Conservation (phyloP, 2,113 vertebrate species). For the Trinectes maculatus region DNA sequence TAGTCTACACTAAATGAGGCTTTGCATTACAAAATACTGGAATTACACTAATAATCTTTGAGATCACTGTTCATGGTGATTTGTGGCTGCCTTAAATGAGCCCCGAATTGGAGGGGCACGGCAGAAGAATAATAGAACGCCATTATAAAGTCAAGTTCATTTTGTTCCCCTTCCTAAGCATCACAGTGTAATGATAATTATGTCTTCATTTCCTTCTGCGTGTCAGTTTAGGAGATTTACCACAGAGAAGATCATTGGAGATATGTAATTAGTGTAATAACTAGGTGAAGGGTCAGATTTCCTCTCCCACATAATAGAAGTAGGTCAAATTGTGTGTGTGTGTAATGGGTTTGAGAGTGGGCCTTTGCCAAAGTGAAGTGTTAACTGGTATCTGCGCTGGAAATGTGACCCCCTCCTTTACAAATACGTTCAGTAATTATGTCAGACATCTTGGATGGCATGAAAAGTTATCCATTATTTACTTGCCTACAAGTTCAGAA, state of each 20-base stretch:
- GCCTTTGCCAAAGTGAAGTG: conserved; percentile 44
- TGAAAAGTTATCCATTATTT: conserved; percentile 75
- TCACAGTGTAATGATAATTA: conserved; percentile 24
- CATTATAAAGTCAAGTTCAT: conserved; percentile 23
- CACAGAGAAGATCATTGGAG: conserved; percentile 34
- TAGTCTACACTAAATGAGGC: conserved; percentile 48
- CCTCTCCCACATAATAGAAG: conserved; percentile 54
- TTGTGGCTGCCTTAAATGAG: conserved; percentile 33
- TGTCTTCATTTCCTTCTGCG: conserved; percentile 63
- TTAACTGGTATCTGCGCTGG: conserved; percentile 62
- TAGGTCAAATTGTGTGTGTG: conserved; percentile 62
- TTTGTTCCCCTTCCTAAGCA: neutral
- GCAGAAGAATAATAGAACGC: conserved; percentile 9
- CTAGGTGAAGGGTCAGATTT: conserved; percentile 68
- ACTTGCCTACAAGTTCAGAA: conserved; percentile 72
- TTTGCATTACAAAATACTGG: conserved; percentile 45
- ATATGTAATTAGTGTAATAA: conserved; percentile 78
- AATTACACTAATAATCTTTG: conserved; percentile 48
- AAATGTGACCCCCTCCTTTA: conserved; percentile 67
- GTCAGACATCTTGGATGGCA: conserved; percentile 69
- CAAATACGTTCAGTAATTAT: conserved; percentile 70
- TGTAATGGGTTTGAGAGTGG: conserved; percentile 44
- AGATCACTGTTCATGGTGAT: conserved; percentile 41
- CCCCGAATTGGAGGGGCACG: conserved; percentile 1
- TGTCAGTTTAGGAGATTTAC: conserved; percentile 61